phyloP scores from a whole-genome alignment of 2,113 vertebrate genomes.

The Nettapus auritus region DNA sequence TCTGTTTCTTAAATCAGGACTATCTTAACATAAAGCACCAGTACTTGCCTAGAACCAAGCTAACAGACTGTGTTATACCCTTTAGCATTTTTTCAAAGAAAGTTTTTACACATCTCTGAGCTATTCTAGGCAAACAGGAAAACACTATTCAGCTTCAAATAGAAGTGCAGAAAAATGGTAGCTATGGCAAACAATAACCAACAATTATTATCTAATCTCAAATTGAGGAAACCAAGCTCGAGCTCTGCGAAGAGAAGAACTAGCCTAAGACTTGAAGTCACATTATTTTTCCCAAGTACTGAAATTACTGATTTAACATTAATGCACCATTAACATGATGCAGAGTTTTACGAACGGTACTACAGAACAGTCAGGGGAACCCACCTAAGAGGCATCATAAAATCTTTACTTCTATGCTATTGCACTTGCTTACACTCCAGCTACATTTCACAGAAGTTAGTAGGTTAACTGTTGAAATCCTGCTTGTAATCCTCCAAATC shows the following conservation, averaged over 20 bases:
- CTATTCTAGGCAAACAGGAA: neutral
- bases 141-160: neutral
- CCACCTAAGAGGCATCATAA: neutral
- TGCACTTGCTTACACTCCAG: neutral
- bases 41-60: neutral
- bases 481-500: rapidly evolving
- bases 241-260: neutral
- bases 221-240: neutral
- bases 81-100: neutral
- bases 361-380: neutral
- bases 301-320: neutral
- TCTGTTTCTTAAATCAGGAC: neutral
- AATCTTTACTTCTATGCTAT: neutral
- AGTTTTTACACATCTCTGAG: neutral
- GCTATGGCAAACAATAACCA: neutral
- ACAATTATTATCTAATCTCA: neutral
- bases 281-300: neutral
- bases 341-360: neutral
- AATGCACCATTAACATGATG: rapidly evolving
- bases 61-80: rapidly evolving
- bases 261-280: neutral
- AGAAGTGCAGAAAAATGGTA: no score
- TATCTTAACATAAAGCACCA: neutral
- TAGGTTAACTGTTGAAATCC: neutral
- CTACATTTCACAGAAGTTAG: neutral